Conservation (phyloP, 2,113 vertebrate genomes). For the Salvelinus fontinalis region DNA sequence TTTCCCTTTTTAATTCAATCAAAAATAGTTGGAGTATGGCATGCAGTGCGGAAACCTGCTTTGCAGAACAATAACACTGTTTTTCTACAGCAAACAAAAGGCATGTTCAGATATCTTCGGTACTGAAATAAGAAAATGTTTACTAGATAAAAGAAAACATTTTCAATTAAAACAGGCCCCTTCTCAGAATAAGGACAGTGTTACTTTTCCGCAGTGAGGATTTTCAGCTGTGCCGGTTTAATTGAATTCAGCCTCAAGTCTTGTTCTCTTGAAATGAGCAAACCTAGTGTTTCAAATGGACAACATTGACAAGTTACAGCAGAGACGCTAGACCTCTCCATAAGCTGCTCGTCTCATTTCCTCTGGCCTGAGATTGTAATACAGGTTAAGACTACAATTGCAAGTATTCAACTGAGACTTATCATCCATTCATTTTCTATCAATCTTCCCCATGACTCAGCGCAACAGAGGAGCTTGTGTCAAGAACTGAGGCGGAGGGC, state of each 20-base stretch:
- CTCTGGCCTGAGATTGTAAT: not conserved
- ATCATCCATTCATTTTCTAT: not conserved
- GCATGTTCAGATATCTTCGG: too few relatives aligned
- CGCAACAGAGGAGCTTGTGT: not conserved
- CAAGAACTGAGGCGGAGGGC: not conserved
- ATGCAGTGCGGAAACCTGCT: too few relatives aligned
- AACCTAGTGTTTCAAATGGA: not conserved
- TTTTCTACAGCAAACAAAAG: too few relatives aligned
- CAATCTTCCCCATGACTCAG: not conserved
- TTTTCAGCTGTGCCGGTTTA: not conserved
- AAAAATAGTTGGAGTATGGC: not conserved
- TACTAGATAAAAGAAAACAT: too few relatives aligned
- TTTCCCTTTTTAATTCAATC: constrained; percentile 67
- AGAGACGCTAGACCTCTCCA: not conserved
- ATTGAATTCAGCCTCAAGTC: not conserved
- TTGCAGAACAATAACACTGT: too few relatives aligned
- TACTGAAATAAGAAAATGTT: too few relatives aligned
- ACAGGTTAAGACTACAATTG: not conserved
- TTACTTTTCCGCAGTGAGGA: too few relatives aligned
- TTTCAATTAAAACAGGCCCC: too few relatives aligned
- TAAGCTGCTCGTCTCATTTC: not conserved
- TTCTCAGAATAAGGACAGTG: too few relatives aligned
- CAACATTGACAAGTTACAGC: not conserved
- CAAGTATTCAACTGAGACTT: not conserved
- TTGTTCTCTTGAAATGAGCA: not conserved